Percentiles rank a stretch among this genome's conserved stretches.
Conservation (phyloP, 2,113 vertebrate genomes). For the Recurvirostra avosetta region DNA sequence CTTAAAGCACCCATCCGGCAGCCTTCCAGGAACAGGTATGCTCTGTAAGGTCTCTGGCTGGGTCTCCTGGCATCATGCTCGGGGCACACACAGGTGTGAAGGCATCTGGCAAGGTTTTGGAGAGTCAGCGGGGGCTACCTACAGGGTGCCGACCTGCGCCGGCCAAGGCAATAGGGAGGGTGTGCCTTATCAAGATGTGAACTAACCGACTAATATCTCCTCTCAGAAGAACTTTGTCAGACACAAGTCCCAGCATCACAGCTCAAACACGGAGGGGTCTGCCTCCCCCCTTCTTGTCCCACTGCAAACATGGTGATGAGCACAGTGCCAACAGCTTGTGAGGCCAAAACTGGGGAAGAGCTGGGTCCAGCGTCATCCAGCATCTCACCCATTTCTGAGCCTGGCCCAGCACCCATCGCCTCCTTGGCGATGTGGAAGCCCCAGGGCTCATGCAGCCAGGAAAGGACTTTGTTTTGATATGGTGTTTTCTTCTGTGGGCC, state of each 20-base stretch:
- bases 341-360: not conserved
- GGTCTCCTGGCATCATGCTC: not conserved
- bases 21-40: not conserved
- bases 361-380: not conserved
- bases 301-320: not conserved
- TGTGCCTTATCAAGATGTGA: not conserved
- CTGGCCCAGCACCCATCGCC: not conserved
- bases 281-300: not conserved
- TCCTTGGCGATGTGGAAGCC: not conserved
- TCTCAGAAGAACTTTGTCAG: not conserved
- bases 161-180: not conserved
- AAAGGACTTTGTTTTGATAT: not conserved
- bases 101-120: not conserved
- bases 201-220: not conserved
- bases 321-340: not conserved
- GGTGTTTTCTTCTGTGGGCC: not conserved
- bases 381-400: not conserved
- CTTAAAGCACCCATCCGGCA: not conserved
- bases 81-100: rapidly evolving
- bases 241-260: not conserved
- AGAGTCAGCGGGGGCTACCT: not conserved
- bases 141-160: not conserved
- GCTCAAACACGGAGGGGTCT: not conserved
- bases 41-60: not conserved
- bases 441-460: not conserved